Base-by-base conservation (phyloP, 2,113 vertebrate genomes). In the Aspiorhynchus laticeps region DNA sequence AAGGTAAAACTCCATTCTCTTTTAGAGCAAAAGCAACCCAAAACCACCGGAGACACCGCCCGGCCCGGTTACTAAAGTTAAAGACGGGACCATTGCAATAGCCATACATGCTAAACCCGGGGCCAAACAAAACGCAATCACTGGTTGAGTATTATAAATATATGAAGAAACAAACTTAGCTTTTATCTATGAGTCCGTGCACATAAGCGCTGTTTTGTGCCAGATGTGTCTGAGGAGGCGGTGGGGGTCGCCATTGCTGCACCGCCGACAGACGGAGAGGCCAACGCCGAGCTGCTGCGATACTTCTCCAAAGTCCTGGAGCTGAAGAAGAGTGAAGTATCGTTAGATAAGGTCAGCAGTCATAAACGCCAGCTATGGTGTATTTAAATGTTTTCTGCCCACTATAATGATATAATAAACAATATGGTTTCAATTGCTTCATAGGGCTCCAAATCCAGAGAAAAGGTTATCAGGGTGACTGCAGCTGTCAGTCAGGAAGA, bases 371-470 rank as follows among this genome's bases (percentile, higher is more conserved):
- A 1, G 2, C 28, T 69, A 14, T 83, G 10, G 1, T 11, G 46
- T 11, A 28, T 51, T 10, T 38, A 53, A 8, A 46, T 28, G 41
- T 8, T 28, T 75, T 46, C 73, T 76, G n/a, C 24, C 2, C 41
- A 9, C 7, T 76, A 48, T 8, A 28, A 76, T 26, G 11, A 46
- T 33, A 51, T 28, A 31, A 59, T 73, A 61, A 31, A 10, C 17
- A 56, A 38, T 59, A 3, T 61, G 56, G 41, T 65, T 85, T 87
- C 51, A 36, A 31, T 51, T 41, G 56, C 33, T 33, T 75, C 89
- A 80, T 89, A 99, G 97, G 97, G 98, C 71, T 96, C 94, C 90
- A 97, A 97, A 91, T 99, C 97, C 63, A 96, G 96, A 91, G 97
- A 98, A 87, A 99, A 99, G 90, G 87, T 97, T 38, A 93, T 99